Evolutionary conservation across 2,797 vertebrate species (phyloP), one percentile per base, ranked within the genome.

Genomic region (Hoplostethus atlanticus): DNA sequence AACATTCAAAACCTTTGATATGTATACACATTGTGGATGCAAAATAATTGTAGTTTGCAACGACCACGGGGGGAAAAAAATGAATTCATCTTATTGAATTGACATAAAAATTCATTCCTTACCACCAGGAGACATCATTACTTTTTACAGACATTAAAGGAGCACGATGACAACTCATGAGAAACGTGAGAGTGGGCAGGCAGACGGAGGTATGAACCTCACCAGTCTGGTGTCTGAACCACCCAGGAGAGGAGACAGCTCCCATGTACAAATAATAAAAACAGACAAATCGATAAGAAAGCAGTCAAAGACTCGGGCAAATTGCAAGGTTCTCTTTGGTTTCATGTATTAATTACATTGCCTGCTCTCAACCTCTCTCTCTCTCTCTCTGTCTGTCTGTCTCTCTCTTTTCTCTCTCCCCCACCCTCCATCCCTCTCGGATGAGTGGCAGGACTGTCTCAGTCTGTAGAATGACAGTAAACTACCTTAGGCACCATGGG

Each of bases 271-370:
- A 47, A 40, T 74, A 2, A 59, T 36, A 21, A 52, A 56, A 74
- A 42, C 57, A 70, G 68, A 30, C 48, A 44, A 34, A 53, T 44
- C 38, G 3, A 30, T 52, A 31, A 47, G 34, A 63, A 38, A 48
- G 30, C 7, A 55, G 6, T 42, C 36, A 46, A 30, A 38, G 44
- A 13, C 16, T 50, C 4, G 34, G 42, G 36, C 30, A 16, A 31
- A 4, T 56, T 3, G 58, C 17, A 73, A 28, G 3, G 56, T 74
- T 31, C 13, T 68, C 54, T 68, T 31, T 55, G 31, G 61, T 38
- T 42, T 46, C 30, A 28, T 55, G 13, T 63, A 12, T 12, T 58
- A 55, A 65, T 50, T 46, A 44, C 30, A 44, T 59, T 53, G 36
- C 5, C 42, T 31, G 28, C 12, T 56, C 30, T 34, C 54, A 56